Evolutionary conservation across 2,113 vertebrate species (phyloP).

Genomic region (Oreocharis arfaki): DNA sequence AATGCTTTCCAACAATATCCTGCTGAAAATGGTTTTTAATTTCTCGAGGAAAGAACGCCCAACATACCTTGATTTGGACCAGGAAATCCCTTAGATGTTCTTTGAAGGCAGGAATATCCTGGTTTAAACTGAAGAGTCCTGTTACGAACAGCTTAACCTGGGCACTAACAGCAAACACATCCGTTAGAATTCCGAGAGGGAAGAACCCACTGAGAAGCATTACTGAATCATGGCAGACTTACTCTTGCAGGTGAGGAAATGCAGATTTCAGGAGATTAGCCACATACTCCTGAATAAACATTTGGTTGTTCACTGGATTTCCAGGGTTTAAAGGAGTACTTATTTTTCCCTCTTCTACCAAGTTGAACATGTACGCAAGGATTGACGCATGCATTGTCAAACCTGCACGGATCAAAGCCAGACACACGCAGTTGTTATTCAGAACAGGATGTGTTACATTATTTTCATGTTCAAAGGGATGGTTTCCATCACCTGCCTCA

Average conservation of each 20-base stretch:
- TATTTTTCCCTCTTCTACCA: slow-evolving; percentile 98
- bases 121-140: slow-evolving; percentile 98
- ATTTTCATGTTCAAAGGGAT: neutral
- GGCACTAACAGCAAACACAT: slow-evolving; percentile 76
- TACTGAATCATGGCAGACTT: slow-evolving; percentile 43
- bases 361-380: slow-evolving; percentile 98
- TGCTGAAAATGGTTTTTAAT: rapidly evolving
- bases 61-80: slow-evolving; percentile 94
- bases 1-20: neutral
- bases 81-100: slow-evolving; percentile 98
- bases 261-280: slow-evolving; percentile 97
- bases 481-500: neutral
- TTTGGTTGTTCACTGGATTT: slow-evolving; percentile 88
- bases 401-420: slow-evolving; percentile 69
- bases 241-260: slow-evolving; percentile 98
- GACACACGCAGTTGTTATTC: neutral
- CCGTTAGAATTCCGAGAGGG: neutral
- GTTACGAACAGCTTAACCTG: slow-evolving; percentile 99
- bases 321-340: slow-evolving; percentile 85
- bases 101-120: slow-evolving; percentile 99
- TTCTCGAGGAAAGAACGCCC: neutral
- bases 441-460: rapidly evolving
- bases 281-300: slow-evolving; percentile 97
- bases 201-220: neutral
- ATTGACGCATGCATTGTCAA: slow-evolving; percentile 99